A percentile compares a stretch with the other conserved stretches of the same genome.
phyloP scores from a whole-genome alignment of 2,113 vertebrate species.

The Polyodon spathula region DNA sequence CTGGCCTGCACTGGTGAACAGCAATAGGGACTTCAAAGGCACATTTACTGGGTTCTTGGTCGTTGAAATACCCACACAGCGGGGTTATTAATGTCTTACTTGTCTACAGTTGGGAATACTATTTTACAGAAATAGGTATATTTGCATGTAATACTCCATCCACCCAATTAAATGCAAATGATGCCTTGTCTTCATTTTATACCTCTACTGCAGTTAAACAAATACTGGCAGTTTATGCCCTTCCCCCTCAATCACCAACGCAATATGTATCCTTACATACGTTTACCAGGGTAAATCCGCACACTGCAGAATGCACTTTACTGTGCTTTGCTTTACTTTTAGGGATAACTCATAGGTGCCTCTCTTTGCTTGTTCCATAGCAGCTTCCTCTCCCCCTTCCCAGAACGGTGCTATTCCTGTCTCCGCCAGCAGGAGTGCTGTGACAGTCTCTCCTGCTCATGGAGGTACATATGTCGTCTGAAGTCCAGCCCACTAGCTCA shows the following conservation, averaged over 20 bases:
- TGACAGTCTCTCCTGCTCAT: neutral
- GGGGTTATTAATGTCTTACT: too few species aligned
- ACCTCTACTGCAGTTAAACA: neutral
- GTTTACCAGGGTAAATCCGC: neutral
- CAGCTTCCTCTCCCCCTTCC: neutral
- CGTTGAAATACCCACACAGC: too few species aligned
- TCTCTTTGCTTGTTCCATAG: neutral
- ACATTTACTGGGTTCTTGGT: too few species aligned
- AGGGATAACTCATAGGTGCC: neutral
- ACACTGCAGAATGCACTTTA: too few species aligned
- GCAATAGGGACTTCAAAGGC: too few species aligned
- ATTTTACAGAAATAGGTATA: too few species aligned
- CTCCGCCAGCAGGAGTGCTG: neutral
- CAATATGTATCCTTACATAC: neutral
- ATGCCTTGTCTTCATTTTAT: neutral
- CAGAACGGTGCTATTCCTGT: neutral
- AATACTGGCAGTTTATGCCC: too few species aligned
- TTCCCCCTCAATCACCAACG: neutral
- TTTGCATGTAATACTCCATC: conserved; percentile 12
- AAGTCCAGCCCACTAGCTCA: neutral
- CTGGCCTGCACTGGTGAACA: too few species aligned
- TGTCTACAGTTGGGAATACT: too few species aligned
- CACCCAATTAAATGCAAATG: conserved; percentile 57
- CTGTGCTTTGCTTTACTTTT: too few species aligned
- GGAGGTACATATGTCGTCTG: neutral